phyloP scores from a whole-genome alignment of 2,797 vertebrate genomes.

The Pyrrhura leucotis region DNA sequence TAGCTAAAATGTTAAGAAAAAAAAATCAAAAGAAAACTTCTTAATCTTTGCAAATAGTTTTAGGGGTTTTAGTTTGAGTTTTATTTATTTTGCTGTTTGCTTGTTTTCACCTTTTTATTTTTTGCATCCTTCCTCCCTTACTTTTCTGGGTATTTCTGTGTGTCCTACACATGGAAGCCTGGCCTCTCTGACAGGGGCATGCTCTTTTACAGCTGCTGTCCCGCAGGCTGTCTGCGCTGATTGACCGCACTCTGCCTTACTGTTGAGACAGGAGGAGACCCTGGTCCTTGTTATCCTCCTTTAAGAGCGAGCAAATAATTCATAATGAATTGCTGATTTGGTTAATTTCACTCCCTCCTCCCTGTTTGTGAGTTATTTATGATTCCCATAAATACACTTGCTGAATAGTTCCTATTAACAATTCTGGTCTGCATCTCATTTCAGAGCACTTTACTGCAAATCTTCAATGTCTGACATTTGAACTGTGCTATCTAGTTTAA shows the following conservation, averaged over 20 bases:
- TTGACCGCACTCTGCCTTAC: not conserved
- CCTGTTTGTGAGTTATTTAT: conserved; percentile 36
- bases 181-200: not conserved
- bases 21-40: not conserved
- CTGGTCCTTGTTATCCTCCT: not conserved
- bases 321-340: conserved; percentile 18
- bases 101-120: not conserved
- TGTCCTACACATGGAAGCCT: not conserved
- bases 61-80: not conserved
- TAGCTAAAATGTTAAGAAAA: not conserved
- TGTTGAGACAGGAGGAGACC: not conserved
- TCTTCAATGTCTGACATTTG: not conserved
- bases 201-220: not conserved
- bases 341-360: conserved; percentile 35
- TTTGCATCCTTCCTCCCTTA: not conserved
- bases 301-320: not conserved
- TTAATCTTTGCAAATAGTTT: not conserved
- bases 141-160: not conserved
- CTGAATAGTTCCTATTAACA: not conserved
- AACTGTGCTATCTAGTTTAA: conserved; percentile 4
- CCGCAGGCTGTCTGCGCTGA: not conserved
- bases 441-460: not conserved
- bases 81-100: not conserved
- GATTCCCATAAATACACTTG: conserved; percentile 20
- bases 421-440: not conserved